These are phyloP conservation scores for Cochlearius cochlearius DNA, from an alignment of 2,113 vertebrate species.

Conservation along the genomic window DNA sequence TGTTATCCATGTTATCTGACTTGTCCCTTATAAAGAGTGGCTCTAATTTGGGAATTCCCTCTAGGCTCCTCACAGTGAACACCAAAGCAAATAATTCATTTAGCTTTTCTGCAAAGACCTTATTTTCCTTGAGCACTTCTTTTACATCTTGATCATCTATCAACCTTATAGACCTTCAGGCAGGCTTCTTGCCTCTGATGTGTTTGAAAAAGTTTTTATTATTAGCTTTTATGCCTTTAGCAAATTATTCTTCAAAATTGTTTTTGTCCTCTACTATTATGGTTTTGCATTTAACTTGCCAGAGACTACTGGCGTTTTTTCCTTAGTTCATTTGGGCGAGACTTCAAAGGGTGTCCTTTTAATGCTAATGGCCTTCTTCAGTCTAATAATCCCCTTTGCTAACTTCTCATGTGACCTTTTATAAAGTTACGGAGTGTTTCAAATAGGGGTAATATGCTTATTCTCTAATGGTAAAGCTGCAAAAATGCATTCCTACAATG, in stretches of 20 bases:
- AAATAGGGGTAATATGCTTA: neutral
- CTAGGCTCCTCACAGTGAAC: slow-evolving; percentile 26
- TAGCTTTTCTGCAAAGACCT: slow-evolving; percentile 43
- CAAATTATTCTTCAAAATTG: slow-evolving; percentile 64
- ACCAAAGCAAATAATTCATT: slow-evolving; percentile 63
- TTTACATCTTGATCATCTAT: slow-evolving; percentile 69
- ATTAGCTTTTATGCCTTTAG: slow-evolving; percentile 65
- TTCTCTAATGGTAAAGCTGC: neutral
- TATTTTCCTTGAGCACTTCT: slow-evolving; percentile 60
- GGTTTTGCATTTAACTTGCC: slow-evolving; percentile 42
- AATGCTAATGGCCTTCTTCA: slow-evolving; percentile 4
- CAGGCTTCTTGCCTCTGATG: slow-evolving; percentile 41
- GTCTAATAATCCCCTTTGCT: neutral
- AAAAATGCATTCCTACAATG: neutral
- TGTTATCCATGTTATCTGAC: slow-evolving; percentile 2
- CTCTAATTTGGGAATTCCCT: slow-evolving; percentile 58
- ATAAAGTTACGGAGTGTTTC: neutral
- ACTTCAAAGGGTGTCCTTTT: slow-evolving; percentile 42
- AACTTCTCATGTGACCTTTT: neutral
- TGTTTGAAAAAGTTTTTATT: slow-evolving; percentile 61
- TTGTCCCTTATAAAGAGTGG: neutral
- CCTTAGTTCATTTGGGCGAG: slow-evolving; percentile 9
- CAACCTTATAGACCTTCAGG: slow-evolving; percentile 55
- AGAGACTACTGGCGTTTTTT: neutral
- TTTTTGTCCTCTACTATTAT: slow-evolving; percentile 45